These are phyloP conservation scores for Talpa occidentalis DNA, from an alignment of 2,113 vertebrate species.

Conservation along the genomic window DNA sequence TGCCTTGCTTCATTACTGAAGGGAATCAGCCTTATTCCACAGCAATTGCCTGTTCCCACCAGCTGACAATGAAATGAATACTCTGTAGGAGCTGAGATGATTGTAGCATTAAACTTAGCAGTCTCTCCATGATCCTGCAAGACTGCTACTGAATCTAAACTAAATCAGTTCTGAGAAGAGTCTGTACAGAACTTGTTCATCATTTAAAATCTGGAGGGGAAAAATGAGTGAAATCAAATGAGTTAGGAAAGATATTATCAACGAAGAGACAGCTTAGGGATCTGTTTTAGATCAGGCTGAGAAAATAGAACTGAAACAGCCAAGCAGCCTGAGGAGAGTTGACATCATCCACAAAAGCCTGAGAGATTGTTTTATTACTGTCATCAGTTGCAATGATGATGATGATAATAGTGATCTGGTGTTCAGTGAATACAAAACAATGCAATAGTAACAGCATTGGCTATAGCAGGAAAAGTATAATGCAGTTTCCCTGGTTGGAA, in stretches of 20 bases:
- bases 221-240: slow-evolving; percentile 72
- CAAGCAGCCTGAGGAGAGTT: slow-evolving; percentile 45
- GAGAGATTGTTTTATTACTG: slow-evolving; percentile 66
- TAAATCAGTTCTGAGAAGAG: slow-evolving; percentile 86
- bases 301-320: slow-evolving; percentile 57
- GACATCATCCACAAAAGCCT: neutral
- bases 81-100: slow-evolving; percentile 87
- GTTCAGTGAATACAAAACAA: slow-evolving; percentile 52
- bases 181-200: slow-evolving; percentile 82
- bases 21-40: slow-evolving; percentile 84
- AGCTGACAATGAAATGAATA: slow-evolving; percentile 91
- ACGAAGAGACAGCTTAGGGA: slow-evolving; percentile 44
- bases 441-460: neutral
- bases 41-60: slow-evolving; percentile 85
- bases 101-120: slow-evolving; percentile 84
- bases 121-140: slow-evolving; percentile 79
- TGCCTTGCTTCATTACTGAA: slow-evolving; percentile 78
- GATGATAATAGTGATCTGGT: slow-evolving; percentile 53
- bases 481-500: neutral
- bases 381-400: slow-evolving; percentile 57
- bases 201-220: slow-evolving; percentile 87
- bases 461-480: neutral
- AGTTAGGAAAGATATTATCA: slow-evolving; percentile 68
- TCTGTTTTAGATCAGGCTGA: slow-evolving; percentile 62
- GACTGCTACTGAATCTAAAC: slow-evolving; percentile 85